Evolutionary conservation across 64 coral and sea anemone genomes (phyloP), one percentile per base, ranked within the genome.

Genomic region (Pocillopora verrucosa): DNA sequence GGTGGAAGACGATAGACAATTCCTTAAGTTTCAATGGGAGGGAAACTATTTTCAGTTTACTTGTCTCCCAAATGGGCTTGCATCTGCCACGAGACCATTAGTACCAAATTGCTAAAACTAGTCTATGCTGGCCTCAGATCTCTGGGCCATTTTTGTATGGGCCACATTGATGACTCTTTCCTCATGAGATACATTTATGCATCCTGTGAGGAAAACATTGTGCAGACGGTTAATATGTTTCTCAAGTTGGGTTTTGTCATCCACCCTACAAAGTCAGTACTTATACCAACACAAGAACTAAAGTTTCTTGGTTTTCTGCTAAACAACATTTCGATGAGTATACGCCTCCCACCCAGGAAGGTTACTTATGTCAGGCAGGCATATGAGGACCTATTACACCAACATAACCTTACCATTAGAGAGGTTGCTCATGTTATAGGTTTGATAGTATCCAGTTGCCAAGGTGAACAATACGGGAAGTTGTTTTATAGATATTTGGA

Each of bases 131-230:
- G 83, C 34, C 79, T 83, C 9, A 59, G 89, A 75, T 37, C 67
- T 60, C 58, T 61, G 56, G 89, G 89, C 6, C 78, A 90, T 35
- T 82, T 69, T 82, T 83, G 89, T n/a, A n/a, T n/a, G n/a, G n/a
- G n/a, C n/a, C n/a, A n/a, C n/a, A n/a, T n/a, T n/a, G n/a, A n/a
- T n/a, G n/a, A n/a, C n/a, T n/a, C n/a, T n/a, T n/a, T n/a, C n/a
- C n/a, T n/a, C 30, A 90, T 90, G 89, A 79, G 89, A 25, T 59
- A 90, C 38, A 90, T 82, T 82, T 80, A 80, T 80, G 78, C 51
- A 59, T 41, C 51, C 19, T 80, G 78, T 80, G 78, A 58, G 19
- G 16, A 80, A 58, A 80, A 34, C 24, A 25, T 80, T 58, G 56
- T 80, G 57, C 56, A 61, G 19, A 80, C 89, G 25, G 68, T 82